Base-by-base conservation (phyloP, 37 sponge, comb jelly and placozoan genomes). In the Chondrilla cf. caribensis region DNA sequence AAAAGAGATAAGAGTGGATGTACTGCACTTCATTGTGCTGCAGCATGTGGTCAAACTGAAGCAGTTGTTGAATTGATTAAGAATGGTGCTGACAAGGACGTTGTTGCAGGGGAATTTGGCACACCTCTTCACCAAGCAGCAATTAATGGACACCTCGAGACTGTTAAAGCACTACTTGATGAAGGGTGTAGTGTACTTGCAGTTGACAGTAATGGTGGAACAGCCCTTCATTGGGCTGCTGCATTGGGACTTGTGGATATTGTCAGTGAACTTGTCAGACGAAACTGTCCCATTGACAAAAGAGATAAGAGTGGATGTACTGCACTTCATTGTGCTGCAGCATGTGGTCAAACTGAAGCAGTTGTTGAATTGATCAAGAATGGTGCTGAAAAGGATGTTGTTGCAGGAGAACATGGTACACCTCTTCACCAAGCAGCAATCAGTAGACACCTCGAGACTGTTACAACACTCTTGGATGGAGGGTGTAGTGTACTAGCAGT, bases 111-210 rank as follows among this genome's bases (percentile, higher is more conserved):
- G 25, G 15, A 7, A 4, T 28, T 19, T 62, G 64, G 64, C 8
- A 15, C 64, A 29, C 64, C 64, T 19, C 64, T 62, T 62, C 64
- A 62, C 15, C 64, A 62, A 62, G 64, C 64, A n/a, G 25, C 64
- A 7, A 62, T 6, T 62, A n/a, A 28, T 19, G 64, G 64, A 7
- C 64, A 62, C 15, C 5, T 62, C 5, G 18, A 62, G 7, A 19
- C 18, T 29, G 64, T 62, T 29, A 7, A 29, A 28, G 22, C 22
- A 62, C 29, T 62, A 19, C 15, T 62, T 5, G 64, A 28, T 19
- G 8, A 19, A 62, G 22, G 22, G 6, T 62, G 64, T 15, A 29
- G 6, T 29, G 5, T 28, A 29, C 29, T 19, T 15, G 22, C 15
- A 28, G 29, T 62, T 29, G 25, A 28, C 15, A 15, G 64, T 19